phyloP scores from a whole-genome alignment of 1,140 invertebrate species.

The Drosophila aff. region DNA sequence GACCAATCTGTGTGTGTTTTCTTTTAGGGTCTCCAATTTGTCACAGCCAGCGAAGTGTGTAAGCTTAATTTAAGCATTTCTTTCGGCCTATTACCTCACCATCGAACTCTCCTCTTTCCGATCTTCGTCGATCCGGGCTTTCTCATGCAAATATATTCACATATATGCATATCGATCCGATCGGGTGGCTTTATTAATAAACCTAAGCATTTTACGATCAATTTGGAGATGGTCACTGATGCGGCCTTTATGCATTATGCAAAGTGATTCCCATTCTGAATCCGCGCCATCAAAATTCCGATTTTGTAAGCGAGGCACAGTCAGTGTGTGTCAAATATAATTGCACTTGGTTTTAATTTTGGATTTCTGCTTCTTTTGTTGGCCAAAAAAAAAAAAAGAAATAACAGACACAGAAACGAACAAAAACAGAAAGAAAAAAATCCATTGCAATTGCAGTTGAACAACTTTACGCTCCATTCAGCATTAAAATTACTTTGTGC shows the following conservation, averaged over 20 bases:
- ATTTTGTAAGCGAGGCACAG: slow-evolving; percentile 26
- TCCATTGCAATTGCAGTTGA: slow-evolving; percentile 75
- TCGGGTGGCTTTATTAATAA: slow-evolving; percentile 15
- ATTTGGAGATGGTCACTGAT: slow-evolving; percentile 42
- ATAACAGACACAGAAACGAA: slow-evolving; percentile 11
- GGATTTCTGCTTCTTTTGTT: slow-evolving; percentile 42
- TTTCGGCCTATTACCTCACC: slow-evolving; percentile 39
- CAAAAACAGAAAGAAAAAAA: slow-evolving; percentile 31
- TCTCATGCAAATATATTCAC: slow-evolving; percentile 32
- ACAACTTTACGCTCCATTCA: slow-evolving; percentile 83
- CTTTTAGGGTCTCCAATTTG: slow-evolving; percentile 5
- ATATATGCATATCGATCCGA: background rate
- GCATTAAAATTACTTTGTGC: slow-evolving; percentile 81
- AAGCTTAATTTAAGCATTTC: slow-evolving; percentile 33
- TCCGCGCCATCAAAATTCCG: background rate
- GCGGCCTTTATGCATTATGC: slow-evolving; percentile 27
- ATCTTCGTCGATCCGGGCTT: slow-evolving; percentile 1
- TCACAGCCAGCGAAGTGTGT: slow-evolving; percentile 8
- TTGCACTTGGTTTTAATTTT: slow-evolving; percentile 59
- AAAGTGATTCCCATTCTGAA: slow-evolving; percentile 26
- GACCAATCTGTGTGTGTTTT: slow-evolving; percentile 10
- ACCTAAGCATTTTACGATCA: slow-evolving; percentile 30
- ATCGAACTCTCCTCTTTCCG: background rate
- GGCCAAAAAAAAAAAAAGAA: slow-evolving; percentile 30
- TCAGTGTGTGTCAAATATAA: slow-evolving; percentile 67